Percentiles rank a stretch among this genome's conserved stretches.
These are phyloP conservation scores for Pygocentrus nattereri DNA, from an alignment of 2,797 vertebrate genomes.

Conservation along the genomic window DNA sequence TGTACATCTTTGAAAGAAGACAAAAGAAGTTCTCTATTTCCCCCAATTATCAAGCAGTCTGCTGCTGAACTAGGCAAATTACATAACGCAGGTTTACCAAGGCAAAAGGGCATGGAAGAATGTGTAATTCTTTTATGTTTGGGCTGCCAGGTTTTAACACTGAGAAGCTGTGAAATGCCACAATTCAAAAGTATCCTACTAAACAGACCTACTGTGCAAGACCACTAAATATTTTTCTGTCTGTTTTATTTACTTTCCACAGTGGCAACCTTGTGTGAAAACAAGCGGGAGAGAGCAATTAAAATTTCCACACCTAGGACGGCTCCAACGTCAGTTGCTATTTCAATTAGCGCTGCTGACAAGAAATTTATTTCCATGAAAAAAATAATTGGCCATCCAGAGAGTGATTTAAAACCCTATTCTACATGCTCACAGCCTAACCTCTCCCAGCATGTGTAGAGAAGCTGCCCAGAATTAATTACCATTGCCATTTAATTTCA, in stretches of 20 bases:
- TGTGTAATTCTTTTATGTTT: constrained; percentile 23
- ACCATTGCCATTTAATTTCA: constrained; percentile 57
- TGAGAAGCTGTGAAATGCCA: neutral
- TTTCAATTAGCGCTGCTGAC: constrained; percentile 56
- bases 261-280: constrained; percentile 48
- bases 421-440: constrained; percentile 51
- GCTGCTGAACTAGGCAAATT: constrained; percentile 24
- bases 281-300: constrained; percentile 54
- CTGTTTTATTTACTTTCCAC: constrained; percentile 45
- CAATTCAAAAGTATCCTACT: constrained; percentile 7
- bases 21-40: constrained; percentile 28
- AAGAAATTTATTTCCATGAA: constrained; percentile 61
- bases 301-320: constrained; percentile 55
- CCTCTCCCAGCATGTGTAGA: constrained; percentile 43
- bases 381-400: constrained; percentile 61
- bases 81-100: constrained; percentile 28
- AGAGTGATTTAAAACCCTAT: constrained; percentile 61
- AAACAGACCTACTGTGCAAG: constrained; percentile 1
- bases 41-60: constrained; percentile 27
- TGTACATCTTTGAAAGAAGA: constrained; percentile 20
- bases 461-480: constrained; percentile 53
- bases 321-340: constrained; percentile 47
- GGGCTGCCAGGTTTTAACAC: constrained; percentile 4
- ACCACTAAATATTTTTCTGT: neutral
- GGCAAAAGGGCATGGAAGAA: neutral